phyloP scores from a whole-genome alignment of 64 coral and sea anemone species.

The Dendronephthya gigantea region DNA sequence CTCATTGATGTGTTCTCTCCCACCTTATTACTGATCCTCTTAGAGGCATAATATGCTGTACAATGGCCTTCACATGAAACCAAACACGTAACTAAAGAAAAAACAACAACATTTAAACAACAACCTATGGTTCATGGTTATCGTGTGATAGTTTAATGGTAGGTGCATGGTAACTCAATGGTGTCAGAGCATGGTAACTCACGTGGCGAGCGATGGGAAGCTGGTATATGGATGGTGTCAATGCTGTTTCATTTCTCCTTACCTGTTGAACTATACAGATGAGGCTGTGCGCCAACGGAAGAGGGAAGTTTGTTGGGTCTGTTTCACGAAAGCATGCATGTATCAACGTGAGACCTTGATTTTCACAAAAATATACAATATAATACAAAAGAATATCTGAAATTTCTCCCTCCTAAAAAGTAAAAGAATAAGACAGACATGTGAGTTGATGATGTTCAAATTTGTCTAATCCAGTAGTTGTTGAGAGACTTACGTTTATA shows the following conservation, averaged over 20 bases:
- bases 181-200: background rate
- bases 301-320: conserved; percentile 42
- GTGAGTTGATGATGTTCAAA: too few species aligned
- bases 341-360: conserved; percentile 62
- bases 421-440: background rate
- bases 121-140: too few species aligned
- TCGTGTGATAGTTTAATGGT: too few species aligned
- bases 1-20: too few species aligned
- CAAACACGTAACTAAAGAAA: conserved; percentile 64
- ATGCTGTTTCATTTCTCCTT: background rate
- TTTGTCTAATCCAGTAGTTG: too few species aligned
- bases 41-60: conserved; percentile 89
- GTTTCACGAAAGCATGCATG: conserved; percentile 75
- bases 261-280: conserved; percentile 33
- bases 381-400: conserved; percentile 85
- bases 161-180: too few species aligned
- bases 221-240: background rate
- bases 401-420: conserved; percentile 78
- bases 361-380: conserved; percentile 93
- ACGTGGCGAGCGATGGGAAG: too few species aligned
- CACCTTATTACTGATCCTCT: conserved; percentile 90
- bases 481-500: conserved; percentile 66
- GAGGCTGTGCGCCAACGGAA: conserved; percentile 71
- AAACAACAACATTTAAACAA: background rate
- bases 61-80: conserved; percentile 95